Base-by-base conservation (phyloP, 2,888 invertebrate species). In the Ectobius pallidus region DNA sequence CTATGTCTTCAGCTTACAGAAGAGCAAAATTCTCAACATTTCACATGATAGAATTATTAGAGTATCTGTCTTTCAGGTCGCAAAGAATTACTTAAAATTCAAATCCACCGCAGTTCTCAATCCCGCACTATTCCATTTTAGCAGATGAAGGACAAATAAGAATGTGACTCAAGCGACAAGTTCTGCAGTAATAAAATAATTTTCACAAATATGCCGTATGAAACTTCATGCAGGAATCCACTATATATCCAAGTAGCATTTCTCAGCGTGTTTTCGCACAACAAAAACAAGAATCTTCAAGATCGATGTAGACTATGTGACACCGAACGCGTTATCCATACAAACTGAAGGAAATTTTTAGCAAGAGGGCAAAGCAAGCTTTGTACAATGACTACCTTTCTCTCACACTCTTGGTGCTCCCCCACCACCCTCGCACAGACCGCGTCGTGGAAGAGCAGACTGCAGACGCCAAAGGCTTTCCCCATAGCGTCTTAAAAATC, bases 401-500 rank as follows among this genome's bases (percentile, higher is more conserved):
- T 58, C 32, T n/a, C 30, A 14, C 39, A n/a, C n/a, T n/a, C n/a
- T n/a, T n/a, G n/a, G n/a, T n/a, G n/a, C 11, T 22, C 52, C 58
- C 58, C 58, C 32, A 2, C 14, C 14, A 27, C 18, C 30, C n/a
- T n/a, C 7, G 3, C 32, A 7, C n/a, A 1, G 27, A 25, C 11
- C 7, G n/a, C 9, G n/a, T 14, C 9, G n/a, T 46, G 46, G 46
- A 46, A n/a, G 46, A 46, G n/a, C 4, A 58, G 32, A 58, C 58
- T 34, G 34, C 27, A 7, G 58, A 58, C 58, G 58, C 32, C 58
- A 32, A n/a, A 32, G 58, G 58, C 58, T 58, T 58, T 58, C 58
- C 16, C 58, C n/a, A 30, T 16, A 58, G 55, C 7, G 7, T 30
- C 30, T 30, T 34, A 14, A 58, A 58, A 58, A 58, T 25, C n/a